Percentiles rank a stretch among this genome's conserved stretches.
Evolutionary conservation across 2,888 invertebrate species (phyloP).

Genomic region (Netelia inedita): DNA sequence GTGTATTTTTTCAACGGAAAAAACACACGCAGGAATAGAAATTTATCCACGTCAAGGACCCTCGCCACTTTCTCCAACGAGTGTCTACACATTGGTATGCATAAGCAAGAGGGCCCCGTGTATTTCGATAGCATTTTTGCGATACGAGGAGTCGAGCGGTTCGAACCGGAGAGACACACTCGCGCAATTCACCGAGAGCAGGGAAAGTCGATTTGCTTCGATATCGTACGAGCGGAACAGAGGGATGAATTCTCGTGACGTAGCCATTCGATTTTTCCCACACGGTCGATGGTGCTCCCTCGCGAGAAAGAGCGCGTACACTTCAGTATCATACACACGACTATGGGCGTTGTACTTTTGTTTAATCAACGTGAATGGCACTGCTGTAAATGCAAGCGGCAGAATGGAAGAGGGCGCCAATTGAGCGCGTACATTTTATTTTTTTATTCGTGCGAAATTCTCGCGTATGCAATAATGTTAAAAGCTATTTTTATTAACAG

Average conservation of each 20-base stretch:
- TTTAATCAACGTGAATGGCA: conserved; percentile 49
- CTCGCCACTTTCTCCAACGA: conserved; percentile 3
- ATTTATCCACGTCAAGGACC: not conserved
- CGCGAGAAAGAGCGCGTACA: conserved; percentile 11
- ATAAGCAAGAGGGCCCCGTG: conserved; percentile 16
- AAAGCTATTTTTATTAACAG: conserved; percentile 44
- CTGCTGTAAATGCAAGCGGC: not conserved
- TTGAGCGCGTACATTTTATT: conserved; percentile 15
- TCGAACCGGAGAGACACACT: conserved; percentile 68
- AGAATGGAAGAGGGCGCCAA: conserved; percentile 8
- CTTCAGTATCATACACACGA: conserved; percentile 12
- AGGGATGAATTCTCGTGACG: conserved; percentile 36
- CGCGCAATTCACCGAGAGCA: conserved; percentile 58
- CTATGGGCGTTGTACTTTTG: conserved; percentile 36
- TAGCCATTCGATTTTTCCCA: conserved; percentile 41
- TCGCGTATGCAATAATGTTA: conserved; percentile 43
- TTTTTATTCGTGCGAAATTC: conserved; percentile 15
- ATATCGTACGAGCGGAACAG: conserved; percentile 14
- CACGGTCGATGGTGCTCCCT: conserved; percentile 7
- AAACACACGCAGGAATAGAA: not conserved
- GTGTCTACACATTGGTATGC: not conserved
- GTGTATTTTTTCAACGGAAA: no score
- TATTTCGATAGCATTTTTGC: conserved; percentile 50
- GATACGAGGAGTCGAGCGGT: conserved; percentile 27
- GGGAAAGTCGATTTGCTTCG: conserved; percentile 58